Evolutionary conservation across 2,113 vertebrate genomes (phyloP), one percentile per base, ranked within the genome.

Genomic region (Ptilonorhynchus violaceus): DNA sequence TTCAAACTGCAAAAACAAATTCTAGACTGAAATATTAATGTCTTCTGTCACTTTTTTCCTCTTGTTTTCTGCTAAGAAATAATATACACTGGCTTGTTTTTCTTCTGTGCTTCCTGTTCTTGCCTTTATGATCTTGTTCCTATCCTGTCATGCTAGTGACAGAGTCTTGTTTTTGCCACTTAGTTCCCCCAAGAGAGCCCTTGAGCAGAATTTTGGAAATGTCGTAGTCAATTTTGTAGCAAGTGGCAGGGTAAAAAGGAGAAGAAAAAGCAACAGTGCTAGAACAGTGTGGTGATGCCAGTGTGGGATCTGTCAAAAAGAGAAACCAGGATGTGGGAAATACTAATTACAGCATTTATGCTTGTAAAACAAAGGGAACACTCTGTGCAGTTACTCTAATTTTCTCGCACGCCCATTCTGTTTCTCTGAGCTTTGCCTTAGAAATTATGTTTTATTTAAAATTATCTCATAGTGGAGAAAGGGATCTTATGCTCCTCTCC

Each of bases 171-270:
- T 96, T 94, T 94, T 94, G 79, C 83, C 62, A 59, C 72, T 95
- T 95, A 63, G 60, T 84, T 96, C 79, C 83, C 93, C 41, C 92
- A 88, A 82, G 94, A 95, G 89, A 91, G n/a, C 69, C 94, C 93
- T 93, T 87, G 73, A 95, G 95, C 76, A 93, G 85, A 86, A 69
- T 95, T 94, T 95, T 93, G 60, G 96, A 92, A 90, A 95, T 86
- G 92, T 95, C 95, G 86, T 27, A 84, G 56, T 91, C 82, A 72
- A 64, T 93, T 95, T 52, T 87, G 68, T 86, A 94, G 60, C 79
- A 81, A 96, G 69, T 84, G 56, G 52, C 79, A 86, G 72, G 69
- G 64, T 75, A 88, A 92, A 92, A 94, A 93, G 28, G 72, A 92
- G 76, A 91, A 96, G 75, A 53, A 92, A 67, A 90, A 87, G 74